Evolutionary conservation across 2,113 vertebrate species (phyloP), one percentile per base, ranked within the genome.

Genomic region (Oncorhynchus nerka): DNA sequence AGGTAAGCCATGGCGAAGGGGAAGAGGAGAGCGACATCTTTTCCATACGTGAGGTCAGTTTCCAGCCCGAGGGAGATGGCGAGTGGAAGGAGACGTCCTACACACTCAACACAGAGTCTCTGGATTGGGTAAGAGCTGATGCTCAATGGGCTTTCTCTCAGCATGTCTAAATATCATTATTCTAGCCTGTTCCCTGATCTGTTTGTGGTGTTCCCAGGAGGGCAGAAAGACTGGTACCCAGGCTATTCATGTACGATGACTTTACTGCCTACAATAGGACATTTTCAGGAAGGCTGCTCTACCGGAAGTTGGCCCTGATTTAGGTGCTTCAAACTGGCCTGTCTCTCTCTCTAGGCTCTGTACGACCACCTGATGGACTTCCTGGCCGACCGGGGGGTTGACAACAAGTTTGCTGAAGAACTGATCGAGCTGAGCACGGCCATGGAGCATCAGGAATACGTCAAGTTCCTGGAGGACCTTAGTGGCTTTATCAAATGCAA

Each of bases 281-380:
- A 9, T 45, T 45, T 45, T 45, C 9, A 45, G 39, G 39, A 9
- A 45, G 39, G 39, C 39, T 11, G 39, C 9, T 45, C 9, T 45
- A 45, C 2, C 12, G 12, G 2, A 45, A 11, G 11, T 45, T 45
- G 39, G 39, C 9, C 39, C 34, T 8, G 7, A 39, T 8, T 39
- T 2, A 9, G 39, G 9, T 45, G 8, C 2, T 45, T 45, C 39
- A 45, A 45, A 45, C 32, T 6, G 32, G 32, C 32, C 32, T 6
- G 5, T 32, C 32, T 34, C 5, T 34, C 32, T 1, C 32, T 34
- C 5, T 1, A 99, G 97, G 95, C 96, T 16, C 90, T 98, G 65
- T 99, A 99, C 0, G 97, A 99, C 84, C 97, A 99, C 84, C 79
- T 99, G 68, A 98, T 99, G 97, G 97, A 99, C 91, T 99, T 97